These are phyloP conservation scores for Falco peregrinus DNA, from an alignment of 2,797 vertebrate species.

Conservation along the genomic window DNA sequence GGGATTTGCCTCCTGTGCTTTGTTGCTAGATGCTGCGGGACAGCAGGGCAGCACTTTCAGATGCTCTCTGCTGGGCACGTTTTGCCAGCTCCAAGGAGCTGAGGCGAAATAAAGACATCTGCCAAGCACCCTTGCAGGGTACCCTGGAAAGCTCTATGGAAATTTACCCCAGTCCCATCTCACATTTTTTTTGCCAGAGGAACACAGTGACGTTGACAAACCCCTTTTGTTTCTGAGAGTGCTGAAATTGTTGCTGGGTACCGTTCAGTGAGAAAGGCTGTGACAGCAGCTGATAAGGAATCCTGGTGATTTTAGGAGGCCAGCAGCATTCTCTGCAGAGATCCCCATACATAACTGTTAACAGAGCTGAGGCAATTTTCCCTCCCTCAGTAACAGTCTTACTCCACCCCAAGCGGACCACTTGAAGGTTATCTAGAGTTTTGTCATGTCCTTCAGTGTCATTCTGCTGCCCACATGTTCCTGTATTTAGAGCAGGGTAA, in stretches of 20 bases:
- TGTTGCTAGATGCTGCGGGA: not conserved
- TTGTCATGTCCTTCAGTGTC: not conserved
- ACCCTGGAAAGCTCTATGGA: not conserved
- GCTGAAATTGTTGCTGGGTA: not conserved
- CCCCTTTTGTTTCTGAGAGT: not conserved
- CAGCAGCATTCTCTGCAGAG: not conserved
- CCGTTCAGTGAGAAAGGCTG: not conserved
- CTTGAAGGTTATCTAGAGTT: not conserved
- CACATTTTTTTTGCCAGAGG: not conserved
- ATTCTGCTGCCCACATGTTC: not conserved
- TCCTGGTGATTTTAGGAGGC: not conserved
- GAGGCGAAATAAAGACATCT: not conserved
- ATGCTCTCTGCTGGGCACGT: not conserved
- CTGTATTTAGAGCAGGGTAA: not conserved
- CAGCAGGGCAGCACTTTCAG: not conserved
- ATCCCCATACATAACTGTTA: not conserved
- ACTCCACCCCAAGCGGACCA: not conserved
- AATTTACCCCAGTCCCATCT: not conserved
- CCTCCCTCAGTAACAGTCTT: not conserved
- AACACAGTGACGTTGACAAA: not conserved
- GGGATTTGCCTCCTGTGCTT: not conserved
- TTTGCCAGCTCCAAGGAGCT: not conserved
- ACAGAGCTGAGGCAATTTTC: not conserved
- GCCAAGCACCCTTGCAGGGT: not conserved
- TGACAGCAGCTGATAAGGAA: not conserved